Conservation (phyloP, 1,140 invertebrate genomes). For the Ips typographus region DNA sequence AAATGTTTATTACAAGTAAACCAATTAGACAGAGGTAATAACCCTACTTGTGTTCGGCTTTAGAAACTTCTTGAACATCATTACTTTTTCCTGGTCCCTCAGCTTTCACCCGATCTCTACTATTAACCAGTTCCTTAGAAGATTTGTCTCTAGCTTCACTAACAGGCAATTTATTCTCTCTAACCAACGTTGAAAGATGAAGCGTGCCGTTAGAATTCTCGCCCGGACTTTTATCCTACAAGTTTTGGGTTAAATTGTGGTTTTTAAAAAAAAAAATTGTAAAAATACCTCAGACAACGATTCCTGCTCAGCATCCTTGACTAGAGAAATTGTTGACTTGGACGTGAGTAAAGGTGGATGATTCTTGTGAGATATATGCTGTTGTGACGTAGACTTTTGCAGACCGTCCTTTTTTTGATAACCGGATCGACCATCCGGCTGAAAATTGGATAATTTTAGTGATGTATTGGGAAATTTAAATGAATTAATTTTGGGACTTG, state of each 20-base stretch:
- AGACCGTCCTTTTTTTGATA: conserved; percentile 40
- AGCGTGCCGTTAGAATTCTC: conserved; percentile 14
- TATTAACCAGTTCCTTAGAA: conserved; percentile 7
- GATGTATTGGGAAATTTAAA: neutral
- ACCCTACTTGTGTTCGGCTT: neutral
- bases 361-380: conserved; percentile 46
- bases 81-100: conserved; percentile 27
- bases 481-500: neutral
- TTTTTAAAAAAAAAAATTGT: neutral
- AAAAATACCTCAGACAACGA: neutral
- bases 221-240: neutral
- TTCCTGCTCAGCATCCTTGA: conserved; percentile 26
- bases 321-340: conserved; percentile 47
- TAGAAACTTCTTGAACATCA: conserved; percentile 14
- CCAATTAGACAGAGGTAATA: neutral
- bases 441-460: conserved; percentile 7
- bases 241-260: neutral
- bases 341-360: conserved; percentile 44
- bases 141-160: conserved; percentile 31
- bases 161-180: conserved; percentile 33
- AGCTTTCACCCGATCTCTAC: conserved; percentile 26
- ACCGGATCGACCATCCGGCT: conserved; percentile 26
- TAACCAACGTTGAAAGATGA: neutral
- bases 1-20: conserved; percentile 8
- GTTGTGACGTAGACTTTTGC: conserved; percentile 52